Base-by-base conservation (phyloP, 2,797 vertebrate genomes). In the Pangasius djambal region DNA sequence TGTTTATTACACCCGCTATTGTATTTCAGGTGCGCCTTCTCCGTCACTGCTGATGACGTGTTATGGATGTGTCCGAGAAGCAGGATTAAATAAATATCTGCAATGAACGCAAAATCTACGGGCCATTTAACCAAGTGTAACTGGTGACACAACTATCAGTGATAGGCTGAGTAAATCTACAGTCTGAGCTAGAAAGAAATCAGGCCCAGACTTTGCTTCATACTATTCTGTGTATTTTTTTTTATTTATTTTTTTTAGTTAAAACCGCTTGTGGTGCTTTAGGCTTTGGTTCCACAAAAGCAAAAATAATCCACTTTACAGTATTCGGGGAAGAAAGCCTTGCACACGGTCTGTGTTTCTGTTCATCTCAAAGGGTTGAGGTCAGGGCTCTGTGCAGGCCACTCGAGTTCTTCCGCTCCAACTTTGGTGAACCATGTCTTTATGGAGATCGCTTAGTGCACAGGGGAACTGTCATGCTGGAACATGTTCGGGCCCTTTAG, bases 251-350 rank as follows among this genome's bases (percentile, higher is more conserved):
- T 15, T 18, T 34, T 6, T 37, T 18, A 22, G 1, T 44, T 44
- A 74, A 28, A 50, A 48, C 4, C 3, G 10, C 12, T 50, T 77
- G 72, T 75, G 25, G 25, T 28, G 37, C 44, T 52, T 52, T 16
- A 52, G 16, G 18, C n/a, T 79, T 31, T 31, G 28, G 75, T n/a
- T 15, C 7, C 37, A 44, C 40, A 48, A n/a, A 44, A 48, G n/a
- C 8, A 63, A 83, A 83, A 63, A n/a, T 16, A 65, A 83, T 63
- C 22, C 59, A 63, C 20, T 83, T 83, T 61, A 40, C 37, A 83
- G 57, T 34, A 83, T 40, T 44, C 10, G 5, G 28, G 28, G 12
- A 6, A 18, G 15, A 48, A 18, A 7, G 7, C 16, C 37, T 50
- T 65, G 40, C 6, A 20, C 40, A 31, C 0, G 1, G 25, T 28